These are phyloP conservation scores for Drosophila parthenogenetica DNA, from an alignment of 2,888 invertebrate species.

Conservation along the genomic window DNA sequence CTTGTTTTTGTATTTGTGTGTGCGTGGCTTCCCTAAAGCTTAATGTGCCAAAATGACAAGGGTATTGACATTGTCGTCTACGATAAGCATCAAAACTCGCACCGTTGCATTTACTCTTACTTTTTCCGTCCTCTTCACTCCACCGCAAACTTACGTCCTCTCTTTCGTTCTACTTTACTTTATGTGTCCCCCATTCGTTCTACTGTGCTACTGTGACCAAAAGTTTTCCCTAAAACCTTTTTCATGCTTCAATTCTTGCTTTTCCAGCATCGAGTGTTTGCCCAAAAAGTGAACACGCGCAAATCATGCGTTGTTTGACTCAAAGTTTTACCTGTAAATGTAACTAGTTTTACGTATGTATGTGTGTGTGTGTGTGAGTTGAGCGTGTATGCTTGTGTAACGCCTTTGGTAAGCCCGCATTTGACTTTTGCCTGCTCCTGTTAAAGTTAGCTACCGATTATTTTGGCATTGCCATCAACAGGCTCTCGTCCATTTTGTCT, in stretches of 20 bases:
- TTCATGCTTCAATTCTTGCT: conserved; percentile 65
- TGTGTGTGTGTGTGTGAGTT: conserved; percentile 17
- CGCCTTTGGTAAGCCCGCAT: conserved; percentile 51
- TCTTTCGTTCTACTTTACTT: neutral
- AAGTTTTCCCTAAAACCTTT: conserved; percentile 72
- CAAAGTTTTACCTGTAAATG: conserved; percentile 61
- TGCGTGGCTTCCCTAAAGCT: conserved; percentile 22
- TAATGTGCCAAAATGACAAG: conserved; percentile 62
- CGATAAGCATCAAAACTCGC: conserved; percentile 55
- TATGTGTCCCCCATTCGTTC: neutral
- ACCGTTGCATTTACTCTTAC: conserved; percentile 50
- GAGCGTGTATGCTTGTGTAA: conserved; percentile 20
- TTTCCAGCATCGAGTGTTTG: conserved; percentile 27
- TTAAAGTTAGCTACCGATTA: conserved; percentile 63
- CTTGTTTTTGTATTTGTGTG: neutral
- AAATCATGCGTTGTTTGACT: conserved; percentile 48
- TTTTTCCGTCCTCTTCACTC: conserved; percentile 4
- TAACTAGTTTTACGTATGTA: conserved; percentile 1
- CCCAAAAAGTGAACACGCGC: conserved; percentile 48
- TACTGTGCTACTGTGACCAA: conserved; percentile 24
- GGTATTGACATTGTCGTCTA: conserved; percentile 74
- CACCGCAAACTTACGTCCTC: neutral
- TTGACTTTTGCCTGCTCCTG: conserved; percentile 70
- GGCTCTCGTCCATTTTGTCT: conserved; percentile 61
- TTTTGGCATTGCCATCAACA: conserved; percentile 59